phyloP scores from a whole-genome alignment of 1,140 invertebrate genomes.

The Ips typographus region DNA sequence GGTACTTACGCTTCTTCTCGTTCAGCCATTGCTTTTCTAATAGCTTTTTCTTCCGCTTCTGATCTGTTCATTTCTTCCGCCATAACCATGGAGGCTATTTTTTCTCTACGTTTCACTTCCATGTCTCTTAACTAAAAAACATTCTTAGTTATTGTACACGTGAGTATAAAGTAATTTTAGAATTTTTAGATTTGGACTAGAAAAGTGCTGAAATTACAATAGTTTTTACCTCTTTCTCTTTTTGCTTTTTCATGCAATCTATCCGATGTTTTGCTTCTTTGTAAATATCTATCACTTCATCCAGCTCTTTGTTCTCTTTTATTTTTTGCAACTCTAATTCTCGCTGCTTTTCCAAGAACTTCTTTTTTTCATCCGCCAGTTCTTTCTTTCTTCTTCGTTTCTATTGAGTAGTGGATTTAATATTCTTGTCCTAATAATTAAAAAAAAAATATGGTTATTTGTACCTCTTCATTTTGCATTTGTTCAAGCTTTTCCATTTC shows the following conservation, averaged over 20 bases:
- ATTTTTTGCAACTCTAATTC: slow-evolving; percentile 28
- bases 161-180: too few relatives aligned
- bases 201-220: not conserved
- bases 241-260: slow-evolving; percentile 40
- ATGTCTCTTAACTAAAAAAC: slow-evolving; percentile 33
- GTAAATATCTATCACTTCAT: slow-evolving; percentile 43
- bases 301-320: slow-evolving; percentile 44
- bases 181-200: too few relatives aligned
- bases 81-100: slow-evolving; percentile 27
- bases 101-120: slow-evolving; percentile 22
- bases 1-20: slow-evolving; percentile 35
- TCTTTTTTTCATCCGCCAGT: slow-evolving; percentile 48
- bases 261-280: slow-evolving; percentile 40
- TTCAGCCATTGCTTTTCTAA: slow-evolving; percentile 37
- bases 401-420: slow-evolving; percentile 1
- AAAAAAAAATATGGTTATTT: not conserved
- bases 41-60: slow-evolving; percentile 28
- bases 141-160: too few relatives aligned
- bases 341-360: slow-evolving; percentile 43
- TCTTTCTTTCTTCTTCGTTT: slow-evolving; percentile 27
- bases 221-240: slow-evolving; percentile 37
- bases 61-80: slow-evolving; percentile 40
- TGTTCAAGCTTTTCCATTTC: slow-evolving; percentile 47
- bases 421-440: too few relatives aligned
- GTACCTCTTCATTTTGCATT: slow-evolving; percentile 45